Evolutionary conservation across 2,113 vertebrate species (phyloP), one percentile per base, ranked within the genome.

Genomic region (Stigmatopora nigra): DNA sequence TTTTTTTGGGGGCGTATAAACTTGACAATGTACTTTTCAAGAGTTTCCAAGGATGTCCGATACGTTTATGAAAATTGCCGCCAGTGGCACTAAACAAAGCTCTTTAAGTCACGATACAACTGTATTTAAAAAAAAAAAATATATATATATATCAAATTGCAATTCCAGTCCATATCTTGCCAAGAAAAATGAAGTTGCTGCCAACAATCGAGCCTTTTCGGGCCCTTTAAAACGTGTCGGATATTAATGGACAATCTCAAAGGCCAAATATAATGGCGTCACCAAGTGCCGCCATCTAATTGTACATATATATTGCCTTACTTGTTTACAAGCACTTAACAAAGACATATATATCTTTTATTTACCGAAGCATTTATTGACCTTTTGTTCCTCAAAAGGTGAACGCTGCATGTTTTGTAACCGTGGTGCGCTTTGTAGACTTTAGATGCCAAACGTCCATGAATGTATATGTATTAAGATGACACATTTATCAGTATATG

Each of bases 241-340:
- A 14, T 59, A 31, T 52, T 38, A 63, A 68, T 74, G 83, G 83
- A 87, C 79, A 86, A 84, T 84, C 84, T 82, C 77, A 68, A 72
- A 79, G 82, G 83, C 61, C 68, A 77, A 83, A 78, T 78, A 70
- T 72, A 73, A 49, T 71, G 75, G 75, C 82, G 76, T 80, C 78
- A 80, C 75, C 70, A 81, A 81, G 84, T 85, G 85, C 85, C 85
- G 80, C 70, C 81, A 82, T 76, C 78, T 78, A 60, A 13, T 4
- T 72, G 70, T 22, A 73, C 38, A 44, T 20, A 78, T 76, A 79
- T 70, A 82, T 76, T 78, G 84, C 87, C 86, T 89, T 87, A 88
- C 80, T 84, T 87, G 89, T 90, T 90, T 90, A 90, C 87, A 90
- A 86, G 83, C 87, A 88, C 85, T 88, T 85, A 81, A 61, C 75